Evolutionary conservation across 2,797 vertebrate genomes (phyloP), one percentile per base, ranked within the genome.

Genomic region (Ptychadena robeensis): DNA sequence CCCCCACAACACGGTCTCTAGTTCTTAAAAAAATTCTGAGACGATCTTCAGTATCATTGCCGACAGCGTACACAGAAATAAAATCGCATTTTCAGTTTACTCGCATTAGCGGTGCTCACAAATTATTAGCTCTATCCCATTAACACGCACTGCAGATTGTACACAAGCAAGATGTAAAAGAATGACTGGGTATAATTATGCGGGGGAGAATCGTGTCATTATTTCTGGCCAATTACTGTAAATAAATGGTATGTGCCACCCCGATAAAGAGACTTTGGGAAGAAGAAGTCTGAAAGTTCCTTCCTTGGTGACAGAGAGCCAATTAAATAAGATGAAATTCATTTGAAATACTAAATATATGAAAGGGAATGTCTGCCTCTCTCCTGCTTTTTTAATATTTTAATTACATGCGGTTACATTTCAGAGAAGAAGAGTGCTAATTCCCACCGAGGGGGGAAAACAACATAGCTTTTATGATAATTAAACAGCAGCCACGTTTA

Each of bases 401-500:
- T 77, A 77, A 77, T 77, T 65, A 77, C 37, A 48, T 9, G 38
- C 30, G n/a, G 75, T 53, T 53, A 40, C n/a, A 53, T 67, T 78
- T 78, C 64, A 78, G 35, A 67, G 38, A 65, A 27, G 61, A 67
- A 28, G 48, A 78, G 38, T 34, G 38, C n/a, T 78, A n/a, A n/a
- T 67, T 66, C 64, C 75, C 63, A 15, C 64, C 4, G 75, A 78
- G 75, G 12, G 18, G 44, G 18, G 32, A 53, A 48, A 67, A 31
- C 48, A 48, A 78, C 75, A 66, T 11, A 38, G 64, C 73, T 78
- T 78, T 78, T 53, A 78, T 67, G 40, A 15, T 78, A 66, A 77
- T 77, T 66, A 78, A 66, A 78, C 75, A 48, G 75, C 75, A 48
- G 30, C 18, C 69, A 25, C 44, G n/a, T 57, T 12, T 30, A 44